Percentiles rank a stretch among this genome's conserved stretches.
Conservation (phyloP, 2,797 vertebrate species). For the Morelia viridis region DNA sequence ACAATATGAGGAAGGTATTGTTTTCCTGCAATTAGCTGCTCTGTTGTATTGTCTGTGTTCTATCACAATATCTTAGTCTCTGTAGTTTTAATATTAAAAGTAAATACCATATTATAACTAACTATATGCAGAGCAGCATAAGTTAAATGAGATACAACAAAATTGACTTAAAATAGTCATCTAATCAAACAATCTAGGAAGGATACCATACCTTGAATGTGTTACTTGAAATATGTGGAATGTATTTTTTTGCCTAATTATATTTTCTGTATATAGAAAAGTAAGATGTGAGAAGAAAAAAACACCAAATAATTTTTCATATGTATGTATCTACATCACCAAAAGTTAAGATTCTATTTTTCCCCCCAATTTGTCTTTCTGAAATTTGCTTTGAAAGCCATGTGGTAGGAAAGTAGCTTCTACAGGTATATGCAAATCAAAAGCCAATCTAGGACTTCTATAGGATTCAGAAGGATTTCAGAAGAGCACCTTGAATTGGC, state of each 20-base stretch:
- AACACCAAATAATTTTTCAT: neutral
- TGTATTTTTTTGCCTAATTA: too few species aligned
- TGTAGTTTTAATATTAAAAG: too few species aligned
- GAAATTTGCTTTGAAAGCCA: neutral
- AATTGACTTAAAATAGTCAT: too few species aligned
- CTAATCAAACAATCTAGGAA: too few species aligned
- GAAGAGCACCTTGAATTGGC: neutral
- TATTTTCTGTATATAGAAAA: neutral
- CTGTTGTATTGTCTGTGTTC: too few species aligned
- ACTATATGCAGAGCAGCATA: too few species aligned
- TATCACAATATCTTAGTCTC: too few species aligned
- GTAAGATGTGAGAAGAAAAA: neutral
- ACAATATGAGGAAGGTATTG: neutral
- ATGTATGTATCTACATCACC: neutral
- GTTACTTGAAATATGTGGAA: too few species aligned
- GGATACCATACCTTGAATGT: too few species aligned
- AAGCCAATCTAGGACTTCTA: neutral
- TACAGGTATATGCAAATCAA: neutral
- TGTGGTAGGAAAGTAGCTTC: neutral
- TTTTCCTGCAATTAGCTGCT: neutral
- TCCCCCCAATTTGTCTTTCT: neutral
- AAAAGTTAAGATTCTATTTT: neutral
- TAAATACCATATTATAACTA: too few species aligned
- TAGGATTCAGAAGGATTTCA: neutral
- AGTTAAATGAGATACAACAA: too few species aligned